Conservation (phyloP, 2,113 vertebrate genomes). For the Sigmodon hispidus region DNA sequence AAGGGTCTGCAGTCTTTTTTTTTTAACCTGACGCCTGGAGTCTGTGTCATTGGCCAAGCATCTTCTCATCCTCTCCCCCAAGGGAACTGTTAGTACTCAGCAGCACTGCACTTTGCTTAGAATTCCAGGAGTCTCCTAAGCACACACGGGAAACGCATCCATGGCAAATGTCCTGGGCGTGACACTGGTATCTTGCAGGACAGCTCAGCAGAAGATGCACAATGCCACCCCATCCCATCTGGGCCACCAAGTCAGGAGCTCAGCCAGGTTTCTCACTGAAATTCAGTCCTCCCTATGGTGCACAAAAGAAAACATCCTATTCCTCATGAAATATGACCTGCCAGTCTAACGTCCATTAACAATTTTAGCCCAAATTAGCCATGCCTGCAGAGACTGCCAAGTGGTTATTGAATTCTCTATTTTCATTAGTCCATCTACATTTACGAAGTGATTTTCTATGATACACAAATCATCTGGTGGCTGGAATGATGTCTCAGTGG, state of each 20-base stretch:
- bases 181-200: background rate
- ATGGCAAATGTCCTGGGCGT: background rate
- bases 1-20: too few relatives aligned
- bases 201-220: background rate
- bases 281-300: background rate
- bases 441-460: background rate
- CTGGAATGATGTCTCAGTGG: background rate
- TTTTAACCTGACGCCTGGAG: too few relatives aligned
- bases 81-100: too few relatives aligned
- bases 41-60: too few relatives aligned
- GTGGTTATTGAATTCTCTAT: background rate
- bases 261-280: conserved; percentile 3
- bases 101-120: too few relatives aligned
- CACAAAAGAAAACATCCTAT: background rate
- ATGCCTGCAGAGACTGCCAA: background rate
- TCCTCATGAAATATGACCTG: conserved; percentile 16
- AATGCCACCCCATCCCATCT: background rate
- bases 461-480: background rate
- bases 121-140: background rate
- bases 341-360: background rate
- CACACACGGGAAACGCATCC: background rate
- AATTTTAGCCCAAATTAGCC: conserved; percentile 7
- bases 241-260: background rate
- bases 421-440: background rate
- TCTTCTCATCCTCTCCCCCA: too few relatives aligned